Base-by-base conservation (phyloP, 2,797 vertebrate species). In the Clarias platycephalus region DNA sequence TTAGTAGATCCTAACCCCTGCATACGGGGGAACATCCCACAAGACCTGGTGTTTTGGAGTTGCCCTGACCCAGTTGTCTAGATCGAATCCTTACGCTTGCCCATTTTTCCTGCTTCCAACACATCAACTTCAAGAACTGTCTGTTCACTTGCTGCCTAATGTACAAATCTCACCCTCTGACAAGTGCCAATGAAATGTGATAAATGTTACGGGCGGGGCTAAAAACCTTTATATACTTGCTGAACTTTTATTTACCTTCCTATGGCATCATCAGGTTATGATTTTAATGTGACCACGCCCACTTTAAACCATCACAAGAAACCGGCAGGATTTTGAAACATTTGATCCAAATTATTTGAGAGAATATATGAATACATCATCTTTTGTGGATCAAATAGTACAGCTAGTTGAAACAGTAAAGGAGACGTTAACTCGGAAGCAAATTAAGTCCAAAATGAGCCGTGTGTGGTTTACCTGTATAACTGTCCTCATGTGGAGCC, bases 381-480 rank as follows among this genome's bases (percentile, higher is more conserved):
- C 0, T 5, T 64, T 28, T 64, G 26, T 16, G 26, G 63, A 13
- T 26, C 8, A 4, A 15, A 12, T 64, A 34, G 28, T 34, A 34
- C 31, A 3, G 31, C 13, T 16, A 28, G 13, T 15, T 28, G 26
- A 28, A 66, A 31, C 0, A 26, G 13, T 28, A 31, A 20, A 68
- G 2, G 64, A 13, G 10, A 13, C 2, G 49, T 13, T 13, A 53
- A 13, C 49, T 53, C 49, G 12, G 12, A 53, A 53, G 49, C 12
- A 15, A 26, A 72, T 26, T 6, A 0, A 31, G 12, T 6, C 28
- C 28, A 16, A 70, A 72, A 26, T 26, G 24, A 72, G 16, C 16
- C 8, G 58, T 0, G 2, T 18, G 2, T 58, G 44, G 28, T 20
- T 87, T 55, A 89, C 87, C 88, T 86, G 84, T 53, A 18, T 64